phyloP scores from a whole-genome alignment of 2,888 invertebrate species.

The Luperina nickerlii region DNA sequence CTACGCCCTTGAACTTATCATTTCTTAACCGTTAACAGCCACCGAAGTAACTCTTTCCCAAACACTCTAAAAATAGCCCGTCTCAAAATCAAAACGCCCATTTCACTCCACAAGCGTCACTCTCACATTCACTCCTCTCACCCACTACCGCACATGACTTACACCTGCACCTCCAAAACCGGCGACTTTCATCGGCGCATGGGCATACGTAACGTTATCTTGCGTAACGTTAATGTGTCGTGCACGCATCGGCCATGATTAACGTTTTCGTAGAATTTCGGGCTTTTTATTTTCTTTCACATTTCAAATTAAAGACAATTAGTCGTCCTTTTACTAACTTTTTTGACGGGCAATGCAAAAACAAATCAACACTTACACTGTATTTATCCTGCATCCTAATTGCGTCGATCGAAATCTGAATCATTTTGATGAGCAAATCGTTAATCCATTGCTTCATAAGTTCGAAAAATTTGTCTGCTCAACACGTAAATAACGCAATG shows the following conservation, averaged over 20 bases:
- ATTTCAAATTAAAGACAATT: slow-evolving; percentile 8
- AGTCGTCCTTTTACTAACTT: neutral
- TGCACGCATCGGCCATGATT: slow-evolving; percentile 67
- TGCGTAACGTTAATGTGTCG: slow-evolving; percentile 79
- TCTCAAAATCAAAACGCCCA: neutral
- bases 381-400: too few species aligned
- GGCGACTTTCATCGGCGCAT: slow-evolving; percentile 72
- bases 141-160: slow-evolving; percentile 66
- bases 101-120: neutral
- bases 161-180: slow-evolving; percentile 72
- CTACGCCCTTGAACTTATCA: too few species aligned
- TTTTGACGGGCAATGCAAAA: neutral
- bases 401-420: too few species aligned
- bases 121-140: slow-evolving; percentile 3
- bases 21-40: neutral
- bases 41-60: neutral
- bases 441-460: too few species aligned
- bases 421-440: too few species aligned
- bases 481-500: too few species aligned
- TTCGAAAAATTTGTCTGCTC: too few species aligned
- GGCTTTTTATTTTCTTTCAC: slow-evolving; percentile 29
- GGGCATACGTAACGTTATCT: slow-evolving; percentile 79
- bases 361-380: neutral
- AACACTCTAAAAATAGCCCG: neutral
- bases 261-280: slow-evolving; percentile 62